Conservation (phyloP, 2,113 vertebrate genomes). For the Poicephalus gulielmi region DNA sequence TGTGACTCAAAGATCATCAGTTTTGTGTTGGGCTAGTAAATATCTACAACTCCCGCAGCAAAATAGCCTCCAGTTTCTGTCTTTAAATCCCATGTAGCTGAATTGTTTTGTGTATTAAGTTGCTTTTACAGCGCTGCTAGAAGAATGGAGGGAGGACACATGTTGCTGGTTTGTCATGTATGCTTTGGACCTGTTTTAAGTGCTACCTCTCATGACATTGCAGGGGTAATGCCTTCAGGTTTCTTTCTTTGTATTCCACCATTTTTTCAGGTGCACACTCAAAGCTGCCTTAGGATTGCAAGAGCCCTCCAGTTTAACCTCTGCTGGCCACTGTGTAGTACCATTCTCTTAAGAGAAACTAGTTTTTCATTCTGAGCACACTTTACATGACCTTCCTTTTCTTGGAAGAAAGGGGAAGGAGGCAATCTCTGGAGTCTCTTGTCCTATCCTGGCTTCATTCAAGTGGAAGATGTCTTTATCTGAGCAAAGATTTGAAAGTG, state of each 20-base stretch:
- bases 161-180: background rate
- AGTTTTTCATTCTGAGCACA: background rate
- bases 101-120: background rate
- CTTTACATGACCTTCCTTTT: background rate
- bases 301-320: background rate
- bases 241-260: background rate
- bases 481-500: background rate
- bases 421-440: background rate
- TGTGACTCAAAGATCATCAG: background rate
- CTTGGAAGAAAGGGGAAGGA: background rate
- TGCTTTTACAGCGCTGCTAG: background rate
- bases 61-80: background rate
- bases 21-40: background rate
- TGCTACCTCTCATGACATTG: background rate
- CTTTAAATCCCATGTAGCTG: background rate
- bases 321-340: background rate
- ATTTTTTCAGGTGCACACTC: background rate
- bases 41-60: background rate
- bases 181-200: background rate
- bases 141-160: background rate
- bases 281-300: background rate
- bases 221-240: background rate
- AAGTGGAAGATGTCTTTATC: background rate
- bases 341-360: background rate
- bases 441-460: background rate